phyloP scores from a whole-genome alignment of 2,797 vertebrate species.

The Chelon labrosus region DNA sequence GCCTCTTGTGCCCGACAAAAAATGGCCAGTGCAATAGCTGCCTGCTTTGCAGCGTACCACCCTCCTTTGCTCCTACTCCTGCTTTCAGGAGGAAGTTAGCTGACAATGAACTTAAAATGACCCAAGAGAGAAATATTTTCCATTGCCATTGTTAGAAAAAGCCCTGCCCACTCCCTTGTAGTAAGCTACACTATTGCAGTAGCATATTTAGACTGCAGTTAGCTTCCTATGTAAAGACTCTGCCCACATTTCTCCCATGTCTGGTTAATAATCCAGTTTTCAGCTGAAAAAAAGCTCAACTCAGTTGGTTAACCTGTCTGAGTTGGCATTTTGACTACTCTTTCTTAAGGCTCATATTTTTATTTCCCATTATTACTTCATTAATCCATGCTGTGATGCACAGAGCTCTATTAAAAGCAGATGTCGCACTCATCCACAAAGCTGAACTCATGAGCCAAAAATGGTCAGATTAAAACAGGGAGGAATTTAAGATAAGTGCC shows the following conservation, averaged over 20 bases:
- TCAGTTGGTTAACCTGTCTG: too few relatives aligned
- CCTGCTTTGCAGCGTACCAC: slow-evolving; percentile 43
- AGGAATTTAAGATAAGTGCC: slow-evolving; percentile 24
- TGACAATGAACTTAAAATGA: slow-evolving; percentile 77
- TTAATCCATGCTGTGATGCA: not conserved
- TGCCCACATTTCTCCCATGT: not conserved
- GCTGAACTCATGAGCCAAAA: slow-evolving; percentile 6
- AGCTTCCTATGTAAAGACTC: slow-evolving; percentile 32
- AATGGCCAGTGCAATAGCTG: slow-evolving; percentile 49
- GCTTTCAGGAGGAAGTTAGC: slow-evolving; percentile 60
- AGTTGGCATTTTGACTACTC: too few relatives aligned
- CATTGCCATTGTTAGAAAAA: slow-evolving; percentile 65
- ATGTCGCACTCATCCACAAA: slow-evolving; percentile 12
- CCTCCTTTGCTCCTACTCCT: slow-evolving; percentile 42
- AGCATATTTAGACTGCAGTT: slow-evolving; percentile 27
- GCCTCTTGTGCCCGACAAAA: slow-evolving; percentile 53
- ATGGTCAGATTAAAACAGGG: slow-evolving; percentile 4
- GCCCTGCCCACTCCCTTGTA: slow-evolving; percentile 35
- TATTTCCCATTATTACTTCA: too few relatives aligned
- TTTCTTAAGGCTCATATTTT: too few relatives aligned
- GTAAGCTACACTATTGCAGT: slow-evolving; percentile 14
- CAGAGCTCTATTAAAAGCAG: slow-evolving; percentile 29
- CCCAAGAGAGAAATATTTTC: slow-evolving; percentile 72
- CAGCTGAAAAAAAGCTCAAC: slow-evolving; percentile 1
- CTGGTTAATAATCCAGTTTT: not conserved